These are phyloP conservation scores for Galaxea fascicularis DNA, from an alignment of 92 coral and sea anemone genomes.

Conservation along the genomic window DNA sequence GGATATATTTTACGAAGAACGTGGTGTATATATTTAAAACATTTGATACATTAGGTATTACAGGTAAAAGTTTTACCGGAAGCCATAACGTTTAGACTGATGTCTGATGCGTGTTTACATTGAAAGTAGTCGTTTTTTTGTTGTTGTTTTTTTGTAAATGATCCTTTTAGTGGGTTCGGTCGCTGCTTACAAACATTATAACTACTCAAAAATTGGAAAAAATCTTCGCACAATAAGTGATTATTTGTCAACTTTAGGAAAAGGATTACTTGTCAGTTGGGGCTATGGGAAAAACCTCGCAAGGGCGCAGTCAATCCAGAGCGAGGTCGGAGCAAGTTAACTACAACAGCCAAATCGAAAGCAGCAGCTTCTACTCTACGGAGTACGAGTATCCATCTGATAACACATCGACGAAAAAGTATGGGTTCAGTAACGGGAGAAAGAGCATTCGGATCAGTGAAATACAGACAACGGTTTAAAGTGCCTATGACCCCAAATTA, in stretches of 20 bases:
- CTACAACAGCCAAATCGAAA: neutral
- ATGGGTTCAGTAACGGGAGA: conserved; percentile 8
- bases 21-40: no score
- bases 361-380: neutral
- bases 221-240: neutral
- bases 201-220: neutral
- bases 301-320: neutral
- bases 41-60: no score
- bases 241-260: neutral
- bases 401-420: neutral
- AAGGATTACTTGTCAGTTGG: conserved; percentile 16
- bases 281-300: conserved; percentile 21
- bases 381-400: neutral
- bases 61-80: no score
- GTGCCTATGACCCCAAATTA: no score
- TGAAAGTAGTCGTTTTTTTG: no score
- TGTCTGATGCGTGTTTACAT: no score
- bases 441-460: conserved; percentile 1
- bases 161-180: no score
- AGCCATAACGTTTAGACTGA: no score
- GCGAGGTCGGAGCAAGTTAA: neutral
- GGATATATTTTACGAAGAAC: no score
- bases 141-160: no score
- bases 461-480: conserved; percentile 27
- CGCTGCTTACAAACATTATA: no score